phyloP scores from a whole-genome alignment of 1,140 invertebrate species.

The Caenorhabditis tropicalis region DNA sequence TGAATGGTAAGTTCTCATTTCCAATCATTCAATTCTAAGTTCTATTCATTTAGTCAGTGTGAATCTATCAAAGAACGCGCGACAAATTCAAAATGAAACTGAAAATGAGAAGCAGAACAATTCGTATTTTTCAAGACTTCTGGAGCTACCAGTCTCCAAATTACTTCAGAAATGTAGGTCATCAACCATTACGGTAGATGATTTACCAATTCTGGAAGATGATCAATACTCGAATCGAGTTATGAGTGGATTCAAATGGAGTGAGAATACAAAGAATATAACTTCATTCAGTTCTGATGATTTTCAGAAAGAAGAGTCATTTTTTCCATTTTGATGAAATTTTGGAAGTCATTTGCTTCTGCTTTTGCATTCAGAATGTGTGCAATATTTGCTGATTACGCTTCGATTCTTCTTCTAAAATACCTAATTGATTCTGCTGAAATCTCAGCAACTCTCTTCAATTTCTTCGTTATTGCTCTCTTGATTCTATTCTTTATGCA shows the following conservation, averaged over 20 bases:
- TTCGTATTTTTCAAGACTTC: not conserved
- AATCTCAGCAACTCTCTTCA: slow-evolving; percentile 6
- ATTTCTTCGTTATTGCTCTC: slow-evolving; percentile 9
- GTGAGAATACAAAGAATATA: not conserved
- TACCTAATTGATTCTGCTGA: slow-evolving; percentile 23
- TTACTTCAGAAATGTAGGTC: slow-evolving; percentile 12
- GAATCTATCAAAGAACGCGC: slow-evolving; percentile 25
- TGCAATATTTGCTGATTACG: slow-evolving; percentile 12
- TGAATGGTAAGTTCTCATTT: not conserved
- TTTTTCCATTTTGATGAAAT: slow-evolving; percentile 20
- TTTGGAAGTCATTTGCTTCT: slow-evolving; percentile 15
- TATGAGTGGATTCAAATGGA: slow-evolving; percentile 33
- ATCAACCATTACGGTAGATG: slow-evolving; percentile 12
- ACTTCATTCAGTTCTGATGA: not conserved
- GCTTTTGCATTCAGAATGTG: slow-evolving; percentile 20
- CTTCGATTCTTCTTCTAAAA: not conserved
- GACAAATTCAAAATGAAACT: slow-evolving; percentile 28
- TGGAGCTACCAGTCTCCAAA: slow-evolving; percentile 10
- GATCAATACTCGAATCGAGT: slow-evolving; percentile 15
- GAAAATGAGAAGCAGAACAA: slow-evolving; percentile 10
- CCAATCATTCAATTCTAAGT: not conserved
- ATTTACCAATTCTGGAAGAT: slow-evolving; percentile 8
- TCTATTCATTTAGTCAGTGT: slow-evolving; percentile 8
- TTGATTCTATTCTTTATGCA: slow-evolving; percentile 28
- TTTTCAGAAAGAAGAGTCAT: slow-evolving; percentile 33